Conservation (phyloP, 2,888 invertebrate species). For the Julus scanicus region DNA sequence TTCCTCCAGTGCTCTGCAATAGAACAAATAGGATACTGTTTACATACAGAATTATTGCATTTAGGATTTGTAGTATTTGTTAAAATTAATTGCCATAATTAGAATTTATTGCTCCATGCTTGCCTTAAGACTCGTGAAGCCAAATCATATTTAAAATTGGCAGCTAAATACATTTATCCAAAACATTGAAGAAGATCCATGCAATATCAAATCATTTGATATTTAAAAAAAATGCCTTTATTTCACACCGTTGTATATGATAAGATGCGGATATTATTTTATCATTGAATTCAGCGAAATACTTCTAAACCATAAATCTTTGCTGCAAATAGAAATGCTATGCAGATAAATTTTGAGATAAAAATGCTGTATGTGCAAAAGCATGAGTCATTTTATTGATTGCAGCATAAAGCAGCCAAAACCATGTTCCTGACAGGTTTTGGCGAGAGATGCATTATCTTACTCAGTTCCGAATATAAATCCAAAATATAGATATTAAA, state of each 20-base stretch:
- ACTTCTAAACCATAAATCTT: background rate
- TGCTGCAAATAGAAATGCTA: background rate
- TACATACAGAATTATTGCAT: background rate
- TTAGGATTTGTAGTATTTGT: background rate
- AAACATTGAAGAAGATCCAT: too few species aligned
- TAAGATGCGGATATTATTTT: background rate
- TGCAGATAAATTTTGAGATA: slow-evolving; percentile 8
- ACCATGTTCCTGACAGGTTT: background rate
- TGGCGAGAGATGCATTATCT: background rate
- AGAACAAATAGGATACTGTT: slow-evolving; percentile 56
- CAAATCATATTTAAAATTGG: background rate
- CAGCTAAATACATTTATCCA: too few species aligned
- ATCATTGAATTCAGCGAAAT: background rate
- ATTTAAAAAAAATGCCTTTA: background rate
- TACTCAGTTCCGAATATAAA: background rate
- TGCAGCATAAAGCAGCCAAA: background rate
- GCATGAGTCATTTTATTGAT: slow-evolving; percentile 14
- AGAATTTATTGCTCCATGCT: background rate
- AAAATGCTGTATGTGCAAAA: background rate
- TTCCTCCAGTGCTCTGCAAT: slow-evolving; percentile 72
- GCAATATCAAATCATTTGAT: too few species aligned
- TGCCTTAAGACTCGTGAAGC: background rate
- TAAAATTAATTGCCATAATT: background rate
- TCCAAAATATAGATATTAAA: background rate
- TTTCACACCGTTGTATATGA: background rate